Evolutionary conservation across 2,888 invertebrate genomes (phyloP).

Genomic region (Nineta flava): DNA sequence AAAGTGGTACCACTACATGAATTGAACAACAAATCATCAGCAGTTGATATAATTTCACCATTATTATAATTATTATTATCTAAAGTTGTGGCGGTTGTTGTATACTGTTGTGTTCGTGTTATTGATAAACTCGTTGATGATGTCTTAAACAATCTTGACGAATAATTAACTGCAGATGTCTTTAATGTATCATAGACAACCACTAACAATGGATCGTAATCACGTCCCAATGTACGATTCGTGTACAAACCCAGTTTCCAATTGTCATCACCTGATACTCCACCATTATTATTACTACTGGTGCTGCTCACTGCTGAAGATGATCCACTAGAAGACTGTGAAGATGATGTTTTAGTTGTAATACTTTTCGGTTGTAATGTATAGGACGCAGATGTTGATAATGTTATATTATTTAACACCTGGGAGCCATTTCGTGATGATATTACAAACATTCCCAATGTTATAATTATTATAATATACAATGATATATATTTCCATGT

Average conservation of each 20-base stretch:
- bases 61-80: too few relatives aligned
- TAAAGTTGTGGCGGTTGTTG: too few relatives aligned
- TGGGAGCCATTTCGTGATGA: background rate
- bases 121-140: too few relatives aligned
- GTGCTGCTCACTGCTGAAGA: background rate
- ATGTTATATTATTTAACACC: background rate
- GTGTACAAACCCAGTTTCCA: slow-evolving; percentile 6
- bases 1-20: slow-evolving; percentile 1
- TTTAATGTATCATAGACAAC: background rate
- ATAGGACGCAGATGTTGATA: background rate
- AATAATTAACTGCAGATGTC: background rate
- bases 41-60: background rate
- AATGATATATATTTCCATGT: background rate
- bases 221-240: slow-evolving; percentile 4
- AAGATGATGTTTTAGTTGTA: too few relatives aligned
- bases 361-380: too few relatives aligned
- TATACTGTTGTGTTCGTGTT: too few relatives aligned
- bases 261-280: slow-evolving; percentile 1
- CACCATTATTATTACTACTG: background rate
- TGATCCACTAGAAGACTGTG: background rate
- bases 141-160: slow-evolving; percentile 2
- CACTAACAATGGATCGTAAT: slow-evolving; percentile 3
- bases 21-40: background rate
- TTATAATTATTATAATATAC: background rate
- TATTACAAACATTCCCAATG: background rate